Evolutionary conservation across 2,888 invertebrate species (phyloP).

Genomic region (Bellardia pandia): DNA sequence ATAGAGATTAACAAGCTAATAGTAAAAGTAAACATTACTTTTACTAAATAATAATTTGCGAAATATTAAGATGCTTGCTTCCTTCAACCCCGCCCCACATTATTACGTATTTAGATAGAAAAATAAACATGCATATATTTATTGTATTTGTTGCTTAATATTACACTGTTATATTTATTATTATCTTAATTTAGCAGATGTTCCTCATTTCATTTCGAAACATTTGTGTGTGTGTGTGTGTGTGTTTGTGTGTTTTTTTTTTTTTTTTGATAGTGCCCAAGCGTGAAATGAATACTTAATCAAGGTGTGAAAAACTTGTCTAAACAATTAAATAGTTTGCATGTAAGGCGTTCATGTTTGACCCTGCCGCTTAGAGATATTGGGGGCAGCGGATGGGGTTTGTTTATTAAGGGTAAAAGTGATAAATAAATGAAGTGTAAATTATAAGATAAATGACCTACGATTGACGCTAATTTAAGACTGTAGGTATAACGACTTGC

Average conservation of each 20-base stretch:
- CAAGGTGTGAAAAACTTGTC: slow-evolving; percentile 53
- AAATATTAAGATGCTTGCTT: background rate
- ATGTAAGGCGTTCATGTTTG: background rate
- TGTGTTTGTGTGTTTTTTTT: background rate
- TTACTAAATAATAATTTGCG: background rate
- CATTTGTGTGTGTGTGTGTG: background rate
- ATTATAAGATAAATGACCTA: too few relatives aligned
- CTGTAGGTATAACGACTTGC: too few relatives aligned
- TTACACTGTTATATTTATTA: background rate
- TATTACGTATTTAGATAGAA: slow-evolving; percentile 9
- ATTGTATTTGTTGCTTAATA: background rate
- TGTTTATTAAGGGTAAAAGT: too few relatives aligned
- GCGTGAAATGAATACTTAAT: slow-evolving; percentile 67
- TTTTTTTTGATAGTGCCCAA: slow-evolving; percentile 8
- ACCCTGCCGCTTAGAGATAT: background rate
- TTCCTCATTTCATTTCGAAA: slow-evolving; percentile 23
- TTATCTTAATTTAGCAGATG: background rate
- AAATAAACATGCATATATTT: background rate
- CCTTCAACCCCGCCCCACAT: background rate
- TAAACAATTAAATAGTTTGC: slow-evolving; percentile 29
- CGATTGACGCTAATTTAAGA: too few relatives aligned
- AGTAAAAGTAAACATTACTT: slow-evolving; percentile 5
- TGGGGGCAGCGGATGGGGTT: background rate
- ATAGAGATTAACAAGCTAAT: slow-evolving; percentile 28
- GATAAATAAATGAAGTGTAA: too few relatives aligned